phyloP scores from a whole-genome alignment of 2,888 invertebrate species.

The Aporophyla nigra region DNA sequence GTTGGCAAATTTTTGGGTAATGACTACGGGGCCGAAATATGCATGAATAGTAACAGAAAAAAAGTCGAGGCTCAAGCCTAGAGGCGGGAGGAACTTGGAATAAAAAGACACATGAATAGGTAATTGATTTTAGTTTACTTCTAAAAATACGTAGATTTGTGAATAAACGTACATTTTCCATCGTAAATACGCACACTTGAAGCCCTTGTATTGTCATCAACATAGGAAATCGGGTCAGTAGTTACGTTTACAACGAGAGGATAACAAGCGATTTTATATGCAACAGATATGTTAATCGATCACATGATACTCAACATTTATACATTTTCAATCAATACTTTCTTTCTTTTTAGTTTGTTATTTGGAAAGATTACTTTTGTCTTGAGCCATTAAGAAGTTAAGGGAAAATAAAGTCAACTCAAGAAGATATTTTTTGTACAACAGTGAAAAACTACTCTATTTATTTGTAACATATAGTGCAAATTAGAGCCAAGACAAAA shows the following conservation, averaged over 20 bases:
- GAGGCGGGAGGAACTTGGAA: background rate
- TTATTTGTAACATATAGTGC: background rate
- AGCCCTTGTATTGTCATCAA: slow-evolving; percentile 38
- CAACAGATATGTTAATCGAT: slow-evolving; percentile 75
- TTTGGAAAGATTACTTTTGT: slow-evolving; percentile 49
- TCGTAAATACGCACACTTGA: slow-evolving; percentile 44
- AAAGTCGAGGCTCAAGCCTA: background rate
- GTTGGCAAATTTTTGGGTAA: background rate
- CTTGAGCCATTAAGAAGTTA: slow-evolving; percentile 11
- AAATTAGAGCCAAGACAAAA: slow-evolving; percentile 44
- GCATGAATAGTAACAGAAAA: background rate
- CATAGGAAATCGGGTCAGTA: slow-evolving; percentile 38
- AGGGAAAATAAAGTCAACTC: slow-evolving; percentile 3
- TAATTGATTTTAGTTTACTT: slow-evolving; percentile 42
- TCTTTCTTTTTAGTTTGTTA: slow-evolving; percentile 37
- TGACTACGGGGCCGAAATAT: background rate
- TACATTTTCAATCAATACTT: slow-evolving; percentile 59
- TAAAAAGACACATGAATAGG: slow-evolving; percentile 25
- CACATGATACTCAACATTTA: slow-evolving; percentile 69
- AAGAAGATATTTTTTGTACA: slow-evolving; percentile 22
- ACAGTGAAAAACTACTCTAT: slow-evolving; percentile 8
- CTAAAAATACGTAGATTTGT: slow-evolving; percentile 23
- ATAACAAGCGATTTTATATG: slow-evolving; percentile 73
- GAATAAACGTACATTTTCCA: slow-evolving; percentile 16
- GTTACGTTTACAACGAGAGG: slow-evolving; percentile 59